phyloP scores from a whole-genome alignment of 2,797 vertebrate species.

The Pangasius larnaudii region DNA sequence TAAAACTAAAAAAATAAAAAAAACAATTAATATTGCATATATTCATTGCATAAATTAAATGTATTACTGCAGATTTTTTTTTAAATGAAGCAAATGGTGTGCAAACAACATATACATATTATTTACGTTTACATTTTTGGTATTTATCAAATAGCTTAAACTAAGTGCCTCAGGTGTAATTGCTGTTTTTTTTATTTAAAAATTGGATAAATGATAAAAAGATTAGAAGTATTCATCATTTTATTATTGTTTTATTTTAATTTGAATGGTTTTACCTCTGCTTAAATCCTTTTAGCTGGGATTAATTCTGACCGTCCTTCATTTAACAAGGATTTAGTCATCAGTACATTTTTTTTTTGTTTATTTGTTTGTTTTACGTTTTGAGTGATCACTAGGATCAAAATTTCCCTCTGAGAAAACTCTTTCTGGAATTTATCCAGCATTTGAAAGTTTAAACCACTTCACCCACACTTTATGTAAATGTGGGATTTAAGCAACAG shows the following conservation, averaged over 20 bases:
- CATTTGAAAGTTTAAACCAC: not conserved
- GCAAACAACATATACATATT: not conserved
- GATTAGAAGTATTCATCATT: not conserved
- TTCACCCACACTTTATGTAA: not conserved
- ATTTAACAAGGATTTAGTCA: not conserved
- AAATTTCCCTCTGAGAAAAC: not conserved
- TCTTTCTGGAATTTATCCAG: not conserved
- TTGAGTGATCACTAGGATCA: not conserved
- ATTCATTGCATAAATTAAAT: not conserved
- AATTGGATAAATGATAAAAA: not conserved
- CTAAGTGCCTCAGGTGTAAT: not conserved
- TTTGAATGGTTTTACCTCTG: not conserved
- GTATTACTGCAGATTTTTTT: not conserved
- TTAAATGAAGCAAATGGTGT: not conserved
- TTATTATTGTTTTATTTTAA: not conserved
- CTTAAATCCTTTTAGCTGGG: not conserved
- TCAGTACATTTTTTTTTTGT: not conserved
- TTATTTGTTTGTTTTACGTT: not conserved
- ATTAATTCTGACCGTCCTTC: not conserved
- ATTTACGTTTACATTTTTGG: not conserved
- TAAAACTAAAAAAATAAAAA: not conserved
- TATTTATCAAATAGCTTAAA: not conserved
- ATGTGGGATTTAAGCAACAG: not conserved
- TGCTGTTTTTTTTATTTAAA: not conserved
- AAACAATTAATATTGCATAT: not conserved